Conservation (phyloP, 1,140 invertebrate species). For the Chelonus insularis region DNA sequence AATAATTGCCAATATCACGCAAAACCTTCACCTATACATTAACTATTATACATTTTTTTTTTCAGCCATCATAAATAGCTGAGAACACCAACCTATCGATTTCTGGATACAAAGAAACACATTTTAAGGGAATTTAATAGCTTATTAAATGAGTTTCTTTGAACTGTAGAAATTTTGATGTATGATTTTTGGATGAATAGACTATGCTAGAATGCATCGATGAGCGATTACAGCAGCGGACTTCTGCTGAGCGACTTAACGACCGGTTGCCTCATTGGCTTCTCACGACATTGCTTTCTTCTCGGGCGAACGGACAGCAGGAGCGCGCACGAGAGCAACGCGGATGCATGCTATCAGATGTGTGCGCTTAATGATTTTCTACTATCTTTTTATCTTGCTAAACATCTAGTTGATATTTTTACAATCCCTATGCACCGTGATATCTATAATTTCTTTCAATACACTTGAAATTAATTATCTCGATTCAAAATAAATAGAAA, state of each 20-base stretch:
- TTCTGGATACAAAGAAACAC: conserved; percentile 7
- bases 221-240: conserved; percentile 51
- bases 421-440: neutral
- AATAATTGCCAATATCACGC: conserved; percentile 58
- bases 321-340: neutral
- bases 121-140: neutral
- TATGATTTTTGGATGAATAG: neutral
- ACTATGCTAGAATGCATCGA: conserved; percentile 35
- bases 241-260: conserved; percentile 44
- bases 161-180: neutral
- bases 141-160: neutral
- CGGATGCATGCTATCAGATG: conserved; percentile 10
- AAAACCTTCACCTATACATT: conserved; percentile 13
- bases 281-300: conserved; percentile 45
- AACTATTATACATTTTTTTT: too few relatives aligned
- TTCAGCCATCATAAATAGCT: too few relatives aligned
- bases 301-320: conserved; percentile 2
- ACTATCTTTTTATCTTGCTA: conserved; percentile 1
- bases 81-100: neutral
- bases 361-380: conserved; percentile 9
- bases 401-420: neutral
- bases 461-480: neutral
- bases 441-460: too few relatives aligned
- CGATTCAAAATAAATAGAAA: too few relatives aligned
- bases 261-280: conserved; percentile 49